phyloP scores from a whole-genome alignment of 1,140 invertebrate genomes.

The Eumeta japonica region DNA sequence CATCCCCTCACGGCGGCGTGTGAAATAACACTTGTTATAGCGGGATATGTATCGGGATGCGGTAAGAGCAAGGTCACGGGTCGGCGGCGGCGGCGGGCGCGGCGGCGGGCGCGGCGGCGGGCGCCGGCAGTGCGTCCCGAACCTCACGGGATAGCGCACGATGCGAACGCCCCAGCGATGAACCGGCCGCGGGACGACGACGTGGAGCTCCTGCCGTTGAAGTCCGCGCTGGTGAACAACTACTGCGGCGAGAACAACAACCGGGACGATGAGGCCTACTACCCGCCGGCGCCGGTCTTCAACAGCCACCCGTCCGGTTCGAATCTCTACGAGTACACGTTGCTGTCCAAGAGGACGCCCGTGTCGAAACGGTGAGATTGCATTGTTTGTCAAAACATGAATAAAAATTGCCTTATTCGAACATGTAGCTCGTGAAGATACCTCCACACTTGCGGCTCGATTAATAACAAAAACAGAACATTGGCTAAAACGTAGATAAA shows the following conservation, averaged over 20 bases:
- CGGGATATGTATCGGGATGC: no score
- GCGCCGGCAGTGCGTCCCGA: no score
- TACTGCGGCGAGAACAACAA: conserved; percentile 25
- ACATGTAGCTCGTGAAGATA: no score
- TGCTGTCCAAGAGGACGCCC: conserved; percentile 51
- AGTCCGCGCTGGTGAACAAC: conserved; percentile 43
- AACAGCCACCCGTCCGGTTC: conserved; percentile 42
- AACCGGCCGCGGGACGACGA: conserved; percentile 39
- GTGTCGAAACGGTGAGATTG: conserved; percentile 47
- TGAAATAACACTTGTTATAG: background rate
- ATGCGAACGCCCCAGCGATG: conserved; percentile 34
- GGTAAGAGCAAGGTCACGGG: no score
- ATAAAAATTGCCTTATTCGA: background rate
- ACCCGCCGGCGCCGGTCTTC: conserved; percentile 27
- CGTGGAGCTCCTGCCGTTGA: conserved; percentile 46
- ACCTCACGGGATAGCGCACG: conserved; percentile 28
- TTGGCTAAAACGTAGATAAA: background rate
- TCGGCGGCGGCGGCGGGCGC: no score
- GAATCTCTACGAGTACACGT: conserved; percentile 44
- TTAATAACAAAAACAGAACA: background rate
- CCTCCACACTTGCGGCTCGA: background rate
- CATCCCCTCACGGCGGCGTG: no score
- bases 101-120: no score
- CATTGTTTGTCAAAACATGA: conserved; percentile 3
- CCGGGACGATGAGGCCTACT: conserved; percentile 37